These are phyloP conservation scores for Caradrina clavipalpis DNA, from an alignment of 2,888 invertebrate species.

Conservation along the genomic window DNA sequence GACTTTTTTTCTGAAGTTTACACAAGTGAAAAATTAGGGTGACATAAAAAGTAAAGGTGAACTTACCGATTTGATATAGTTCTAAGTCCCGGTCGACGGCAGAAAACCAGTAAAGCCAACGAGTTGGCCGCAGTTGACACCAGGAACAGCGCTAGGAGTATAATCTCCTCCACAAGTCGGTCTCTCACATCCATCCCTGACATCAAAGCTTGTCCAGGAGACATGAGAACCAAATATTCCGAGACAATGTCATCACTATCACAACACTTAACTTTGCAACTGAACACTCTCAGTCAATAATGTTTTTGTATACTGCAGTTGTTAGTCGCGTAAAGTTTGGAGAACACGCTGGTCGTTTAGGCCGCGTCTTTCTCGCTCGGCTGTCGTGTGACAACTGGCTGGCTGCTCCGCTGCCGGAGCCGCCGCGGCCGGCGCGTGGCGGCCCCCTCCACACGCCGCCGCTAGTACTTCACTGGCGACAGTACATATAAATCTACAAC, in stretches of 20 bases:
- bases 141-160: constrained; percentile 90
- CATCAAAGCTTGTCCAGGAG: constrained; percentile 88
- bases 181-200: constrained; percentile 88
- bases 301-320: constrained; percentile 81
- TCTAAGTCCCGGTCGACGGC: constrained; percentile 93
- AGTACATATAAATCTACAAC: constrained; percentile 66
- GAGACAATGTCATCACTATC: constrained; percentile 88
- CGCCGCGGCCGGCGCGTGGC: constrained; percentile 74
- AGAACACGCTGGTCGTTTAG: constrained; percentile 86
- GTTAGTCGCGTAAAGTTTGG: constrained; percentile 89
- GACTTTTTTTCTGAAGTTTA: constrained; percentile 29
- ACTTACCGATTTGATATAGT: constrained; percentile 95
- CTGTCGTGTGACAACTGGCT: constrained; percentile 86
- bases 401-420: constrained; percentile 57
- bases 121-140: constrained; percentile 94
- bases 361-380: constrained; percentile 88
- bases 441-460: constrained; percentile 65
- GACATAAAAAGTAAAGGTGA: constrained; percentile 38
- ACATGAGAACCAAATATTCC: constrained; percentile 82
- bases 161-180: constrained; percentile 87
- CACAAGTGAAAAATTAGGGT: constrained; percentile 19
- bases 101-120: constrained; percentile 94
- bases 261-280: constrained; percentile 83
- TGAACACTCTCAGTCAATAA: constrained; percentile 84
- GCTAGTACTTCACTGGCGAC: constrained; percentile 62